phyloP scores from a whole-genome alignment of 1,140 invertebrate species.

The Bathynomus jamesi region DNA sequence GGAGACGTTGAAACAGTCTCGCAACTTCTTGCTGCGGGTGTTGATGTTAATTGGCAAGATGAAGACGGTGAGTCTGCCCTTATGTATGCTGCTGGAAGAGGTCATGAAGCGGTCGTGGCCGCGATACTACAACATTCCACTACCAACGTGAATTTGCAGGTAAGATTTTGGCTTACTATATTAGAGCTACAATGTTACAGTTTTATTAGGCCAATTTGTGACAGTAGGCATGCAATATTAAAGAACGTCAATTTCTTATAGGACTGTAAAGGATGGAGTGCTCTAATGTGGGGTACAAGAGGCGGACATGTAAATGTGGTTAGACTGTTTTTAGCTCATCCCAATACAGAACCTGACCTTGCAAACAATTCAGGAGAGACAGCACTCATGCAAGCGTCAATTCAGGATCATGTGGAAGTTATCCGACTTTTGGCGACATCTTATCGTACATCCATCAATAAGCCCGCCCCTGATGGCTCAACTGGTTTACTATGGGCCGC shows the following conservation, averaged over 20 bases:
- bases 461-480: conserved; percentile 29
- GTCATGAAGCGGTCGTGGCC: conserved; percentile 37
- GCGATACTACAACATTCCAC: conserved; percentile 34
- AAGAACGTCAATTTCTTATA: conserved; percentile 30
- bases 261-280: conserved; percentile 41
- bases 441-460: conserved; percentile 32
- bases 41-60: conserved; percentile 38
- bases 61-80: conserved; percentile 39
- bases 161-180: conserved; percentile 3
- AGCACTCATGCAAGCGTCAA: conserved; percentile 37
- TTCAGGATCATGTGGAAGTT: conserved; percentile 35
- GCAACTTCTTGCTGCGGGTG: conserved; percentile 30
- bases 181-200: conserved; percentile 1
- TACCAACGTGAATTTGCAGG: conserved; percentile 34
- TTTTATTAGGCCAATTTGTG: too few relatives aligned
- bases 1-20: conserved; percentile 21
- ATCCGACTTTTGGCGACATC: conserved; percentile 28
- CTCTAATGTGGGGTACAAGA: conserved; percentile 40
- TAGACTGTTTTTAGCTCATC: conserved; percentile 34
- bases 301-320: conserved; percentile 40
- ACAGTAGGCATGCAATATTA: too few relatives aligned
- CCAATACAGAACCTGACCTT: conserved; percentile 35
- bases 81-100: conserved; percentile 40
- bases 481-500: conserved; percentile 35
- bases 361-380: conserved; percentile 37